phyloP scores from a whole-genome alignment of 2,888 invertebrate genomes.

The Glomeris marginata region DNA sequence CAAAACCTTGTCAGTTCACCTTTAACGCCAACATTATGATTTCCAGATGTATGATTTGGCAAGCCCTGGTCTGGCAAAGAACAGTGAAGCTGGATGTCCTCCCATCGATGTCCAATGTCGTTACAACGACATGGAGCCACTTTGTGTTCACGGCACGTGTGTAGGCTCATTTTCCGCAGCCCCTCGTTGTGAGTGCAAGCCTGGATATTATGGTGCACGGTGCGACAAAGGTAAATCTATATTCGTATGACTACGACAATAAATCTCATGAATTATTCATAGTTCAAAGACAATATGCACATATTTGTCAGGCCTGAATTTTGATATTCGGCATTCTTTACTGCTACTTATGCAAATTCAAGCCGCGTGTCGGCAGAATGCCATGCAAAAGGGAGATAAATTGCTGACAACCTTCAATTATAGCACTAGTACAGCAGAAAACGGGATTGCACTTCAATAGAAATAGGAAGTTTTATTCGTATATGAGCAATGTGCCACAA shows the following conservation, averaged over 20 bases:
- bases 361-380: no score
- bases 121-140: slow-evolving; percentile 52
- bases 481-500: no score
- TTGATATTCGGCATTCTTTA: slow-evolving; percentile 38
- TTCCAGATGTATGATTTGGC: slow-evolving; percentile 78
- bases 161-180: slow-evolving; percentile 69
- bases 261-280: no score
- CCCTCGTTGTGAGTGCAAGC: slow-evolving; percentile 77
- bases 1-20: no score
- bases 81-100: slow-evolving; percentile 77
- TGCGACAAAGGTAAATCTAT: slow-evolving; percentile 26
- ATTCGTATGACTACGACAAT: background rate
- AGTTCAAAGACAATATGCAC: no score
- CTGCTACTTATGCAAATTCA: slow-evolving; percentile 35
- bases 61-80: slow-evolving; percentile 68
- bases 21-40: no score
- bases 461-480: no score
- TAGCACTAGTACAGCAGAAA: no score
- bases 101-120: slow-evolving; percentile 86
- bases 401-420: no score
- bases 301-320: slow-evolving; percentile 31
- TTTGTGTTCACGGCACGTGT: slow-evolving; percentile 75
- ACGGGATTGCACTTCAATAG: no score
- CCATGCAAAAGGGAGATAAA: no score
- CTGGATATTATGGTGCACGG: slow-evolving; percentile 71